Percentiles rank a stretch among this genome's conserved stretches.
Conservation (phyloP, 2,113 vertebrate species). For the Solenodon paradoxus region DNA sequence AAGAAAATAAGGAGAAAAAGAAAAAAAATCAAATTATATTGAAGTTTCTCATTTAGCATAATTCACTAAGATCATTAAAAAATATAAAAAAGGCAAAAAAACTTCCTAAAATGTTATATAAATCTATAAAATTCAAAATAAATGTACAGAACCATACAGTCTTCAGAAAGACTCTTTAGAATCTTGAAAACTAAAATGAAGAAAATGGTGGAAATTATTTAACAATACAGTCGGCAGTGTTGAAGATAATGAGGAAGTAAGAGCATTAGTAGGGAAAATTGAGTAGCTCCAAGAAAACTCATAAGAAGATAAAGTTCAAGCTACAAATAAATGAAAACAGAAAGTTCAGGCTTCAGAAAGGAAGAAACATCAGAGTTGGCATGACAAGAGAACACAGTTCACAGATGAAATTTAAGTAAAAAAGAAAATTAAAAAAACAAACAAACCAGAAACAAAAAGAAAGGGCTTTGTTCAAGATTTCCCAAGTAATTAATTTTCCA, state of each 20-base stretch:
- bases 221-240: not conserved
- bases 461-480: not conserved
- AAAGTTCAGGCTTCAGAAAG: not conserved
- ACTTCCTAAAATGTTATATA: not conserved
- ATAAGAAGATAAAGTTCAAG: not conserved
- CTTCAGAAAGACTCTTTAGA: not conserved
- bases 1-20: not conserved
- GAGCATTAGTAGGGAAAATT: not conserved
- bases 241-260: not conserved
- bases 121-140: too few relatives aligned
- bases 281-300: not conserved
- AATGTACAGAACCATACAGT: slow-evolving; percentile 16
- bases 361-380: not conserved
- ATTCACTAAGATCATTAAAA: not conserved
- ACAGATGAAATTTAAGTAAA: not conserved
- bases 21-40: not conserved
- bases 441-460: not conserved
- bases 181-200: not conserved
- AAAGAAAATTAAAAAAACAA: not conserved
- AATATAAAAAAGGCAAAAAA: slow-evolving; percentile 3
- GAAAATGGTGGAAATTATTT: not conserved
- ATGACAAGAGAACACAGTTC: not conserved
- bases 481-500: not conserved
- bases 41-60: slow-evolving; percentile 18
- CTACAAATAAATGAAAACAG: too few relatives aligned